A percentile compares a stretch with the other conserved stretches of the same genome.
These are phyloP conservation scores for Syrphus vitripennis DNA, from an alignment of 2,888 invertebrate species.

Conservation along the genomic window DNA sequence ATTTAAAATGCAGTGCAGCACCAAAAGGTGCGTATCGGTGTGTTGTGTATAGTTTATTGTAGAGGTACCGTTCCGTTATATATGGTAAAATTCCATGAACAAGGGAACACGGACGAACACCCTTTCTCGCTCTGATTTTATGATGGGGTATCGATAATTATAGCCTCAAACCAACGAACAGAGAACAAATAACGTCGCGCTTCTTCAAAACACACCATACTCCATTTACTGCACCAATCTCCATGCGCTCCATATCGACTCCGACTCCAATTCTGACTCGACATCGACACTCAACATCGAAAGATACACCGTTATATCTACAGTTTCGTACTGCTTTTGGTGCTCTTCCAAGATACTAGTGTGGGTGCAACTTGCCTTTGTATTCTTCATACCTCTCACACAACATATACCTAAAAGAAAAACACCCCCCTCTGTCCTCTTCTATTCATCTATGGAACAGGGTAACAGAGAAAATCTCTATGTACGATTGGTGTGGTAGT, in stretches of 20 bases:
- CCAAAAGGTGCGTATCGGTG: constrained; percentile 39
- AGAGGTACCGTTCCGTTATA: constrained; percentile 16
- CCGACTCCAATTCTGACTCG: neutral
- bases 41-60: constrained; percentile 30
- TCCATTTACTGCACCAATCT: constrained; percentile 56
- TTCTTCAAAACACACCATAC: constrained; percentile 37
- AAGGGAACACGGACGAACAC: neutral
- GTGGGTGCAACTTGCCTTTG: constrained; percentile 66
- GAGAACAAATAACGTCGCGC: constrained; percentile 49
- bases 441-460: neutral
- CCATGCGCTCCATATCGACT: constrained; percentile 46
- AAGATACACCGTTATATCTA: constrained; percentile 15
- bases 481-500: constrained; percentile 12
- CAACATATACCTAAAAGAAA: neutral
- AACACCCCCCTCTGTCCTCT: neutral
- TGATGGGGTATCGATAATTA: constrained; percentile 68
- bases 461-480: constrained; percentile 25
- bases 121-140: constrained; percentile 19
- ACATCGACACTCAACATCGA: neutral
- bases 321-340: constrained; percentile 17
- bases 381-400: constrained; percentile 30
- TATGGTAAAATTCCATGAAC: neutral
- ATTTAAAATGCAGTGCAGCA: constrained; percentile 27
- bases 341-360: constrained; percentile 62
- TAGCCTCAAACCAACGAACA: constrained; percentile 45